Conservation (phyloP, 35 echinoderm and acorn worm genomes). For the Acanthaster planci region DNA sequence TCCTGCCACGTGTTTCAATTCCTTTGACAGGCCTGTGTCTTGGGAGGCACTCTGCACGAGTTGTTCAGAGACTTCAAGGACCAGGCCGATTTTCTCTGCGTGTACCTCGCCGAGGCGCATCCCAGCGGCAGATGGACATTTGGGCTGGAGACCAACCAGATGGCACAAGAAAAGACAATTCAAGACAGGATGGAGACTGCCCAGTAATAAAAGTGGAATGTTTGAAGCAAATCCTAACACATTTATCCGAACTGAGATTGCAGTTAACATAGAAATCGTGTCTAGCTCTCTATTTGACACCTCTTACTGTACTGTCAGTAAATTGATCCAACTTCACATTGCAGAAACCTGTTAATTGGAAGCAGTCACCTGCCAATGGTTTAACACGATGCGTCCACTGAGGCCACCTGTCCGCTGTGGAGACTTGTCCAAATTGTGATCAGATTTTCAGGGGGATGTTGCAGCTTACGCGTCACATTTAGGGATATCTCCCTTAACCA, state of each 20-base stretch:
- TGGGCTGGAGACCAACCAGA: not conserved
- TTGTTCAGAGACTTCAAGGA: constrained; percentile 57
- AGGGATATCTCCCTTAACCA: no score
- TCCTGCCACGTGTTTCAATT: not conserved
- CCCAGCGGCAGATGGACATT: constrained; percentile 35
- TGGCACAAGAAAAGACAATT: constrained; percentile 49
- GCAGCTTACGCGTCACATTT: no score
- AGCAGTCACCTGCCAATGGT: not conserved
- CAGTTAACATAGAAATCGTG: no score
- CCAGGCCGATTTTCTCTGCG: constrained; percentile 60
- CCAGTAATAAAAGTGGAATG: constrained; percentile 13
- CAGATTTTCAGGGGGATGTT: no score
- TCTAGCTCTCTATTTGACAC: no score
- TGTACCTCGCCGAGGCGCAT: constrained; percentile 68
- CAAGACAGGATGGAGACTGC: constrained; percentile 54
- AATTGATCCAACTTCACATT: not conserved
- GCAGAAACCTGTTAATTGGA: not conserved
- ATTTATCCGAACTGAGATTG: no score
- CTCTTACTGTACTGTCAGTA: no score
- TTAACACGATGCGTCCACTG: no score
- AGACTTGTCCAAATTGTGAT: not conserved
- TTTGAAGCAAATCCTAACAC: no score
- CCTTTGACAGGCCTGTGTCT: constrained; percentile 51
- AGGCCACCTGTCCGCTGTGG: not conserved
- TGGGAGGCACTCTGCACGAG: constrained; percentile 43